These are phyloP conservation scores for Euzophera pinguis DNA, from an alignment of 2,888 invertebrate genomes.

Conservation along the genomic window DNA sequence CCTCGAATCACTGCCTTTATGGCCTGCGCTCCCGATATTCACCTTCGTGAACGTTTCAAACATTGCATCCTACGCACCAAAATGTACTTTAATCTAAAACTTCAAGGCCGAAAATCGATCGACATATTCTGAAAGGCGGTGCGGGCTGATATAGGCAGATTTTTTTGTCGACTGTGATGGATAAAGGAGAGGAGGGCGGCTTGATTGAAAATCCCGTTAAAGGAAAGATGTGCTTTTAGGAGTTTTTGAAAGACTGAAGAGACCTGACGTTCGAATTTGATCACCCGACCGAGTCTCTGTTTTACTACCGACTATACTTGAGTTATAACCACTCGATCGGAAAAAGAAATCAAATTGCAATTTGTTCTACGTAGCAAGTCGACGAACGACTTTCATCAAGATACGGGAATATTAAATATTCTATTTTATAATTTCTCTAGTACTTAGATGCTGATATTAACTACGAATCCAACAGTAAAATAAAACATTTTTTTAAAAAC, in stretches of 20 bases:
- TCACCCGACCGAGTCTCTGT: conserved; percentile 16
- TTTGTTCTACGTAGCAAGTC: too few species aligned
- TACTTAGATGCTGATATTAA: too few species aligned
- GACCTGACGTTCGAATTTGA: conserved; percentile 20
- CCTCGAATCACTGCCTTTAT: conserved; percentile 65
- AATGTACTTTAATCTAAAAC: conserved; percentile 25
- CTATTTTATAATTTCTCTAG: too few species aligned
- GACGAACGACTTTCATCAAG: not conserved
- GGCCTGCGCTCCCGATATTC: conserved; percentile 56
- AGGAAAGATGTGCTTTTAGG: conserved; percentile 38
- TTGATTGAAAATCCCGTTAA: conserved; percentile 60
- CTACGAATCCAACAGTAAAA: too few species aligned
- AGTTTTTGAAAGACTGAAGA: conserved; percentile 28
- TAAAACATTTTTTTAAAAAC: too few species aligned
- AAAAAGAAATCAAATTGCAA: conserved; percentile 1
- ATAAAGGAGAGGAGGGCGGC: conserved; percentile 50
- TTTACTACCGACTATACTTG: conserved; percentile 14
- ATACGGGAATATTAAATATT: too few species aligned
- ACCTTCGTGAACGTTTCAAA: conserved; percentile 46
- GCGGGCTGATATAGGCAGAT: conserved; percentile 54
- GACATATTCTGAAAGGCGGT: conserved; percentile 22
- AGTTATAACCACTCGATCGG: not conserved
- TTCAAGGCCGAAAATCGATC: conserved; percentile 28
- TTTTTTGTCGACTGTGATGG: conserved; percentile 60
- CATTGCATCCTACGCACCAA: conserved; percentile 24